Conservation (phyloP, 1,140 invertebrate species). For the Leptinotarsa lineolata region DNA sequence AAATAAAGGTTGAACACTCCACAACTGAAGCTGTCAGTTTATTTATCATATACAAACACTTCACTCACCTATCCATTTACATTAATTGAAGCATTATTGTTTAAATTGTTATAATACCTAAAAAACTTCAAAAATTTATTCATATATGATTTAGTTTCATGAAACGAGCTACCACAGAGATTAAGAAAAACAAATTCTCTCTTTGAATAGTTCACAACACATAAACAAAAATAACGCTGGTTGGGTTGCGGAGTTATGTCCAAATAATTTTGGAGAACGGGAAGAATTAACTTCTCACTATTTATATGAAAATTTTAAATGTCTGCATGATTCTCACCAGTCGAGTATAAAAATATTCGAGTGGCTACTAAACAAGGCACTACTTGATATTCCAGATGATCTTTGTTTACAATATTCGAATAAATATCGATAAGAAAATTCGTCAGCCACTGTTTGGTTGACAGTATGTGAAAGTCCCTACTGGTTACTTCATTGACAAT, state of each 20-base stretch:
- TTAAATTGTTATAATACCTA: neutral
- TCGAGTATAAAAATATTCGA: neutral
- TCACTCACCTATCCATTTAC: neutral
- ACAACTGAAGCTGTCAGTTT: neutral
- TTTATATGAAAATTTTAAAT: neutral
- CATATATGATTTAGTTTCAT: conserved; percentile 10
- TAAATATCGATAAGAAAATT: conserved; percentile 20
- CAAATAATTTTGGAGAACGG: neutral
- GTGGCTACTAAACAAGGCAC: neutral
- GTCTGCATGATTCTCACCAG: neutral
- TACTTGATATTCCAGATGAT: conserved; percentile 4
- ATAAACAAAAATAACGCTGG: conserved; percentile 15
- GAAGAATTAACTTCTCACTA: neutral
- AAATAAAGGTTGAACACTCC: neutral
- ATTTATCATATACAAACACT: neutral
- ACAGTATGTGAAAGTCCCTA: neutral
- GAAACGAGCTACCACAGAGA: conserved; percentile 5
- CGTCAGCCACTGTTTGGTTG: neutral
- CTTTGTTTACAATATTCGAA: conserved; percentile 6
- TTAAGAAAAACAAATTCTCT: conserved; percentile 13
- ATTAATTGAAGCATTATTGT: no score
- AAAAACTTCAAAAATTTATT: neutral
- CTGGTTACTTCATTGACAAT: neutral
- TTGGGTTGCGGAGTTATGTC: neutral
- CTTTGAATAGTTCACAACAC: conserved; percentile 9